These are phyloP conservation scores for Myodes glareolus DNA, from an alignment of 2,113 vertebrate genomes.

Conservation along the genomic window DNA sequence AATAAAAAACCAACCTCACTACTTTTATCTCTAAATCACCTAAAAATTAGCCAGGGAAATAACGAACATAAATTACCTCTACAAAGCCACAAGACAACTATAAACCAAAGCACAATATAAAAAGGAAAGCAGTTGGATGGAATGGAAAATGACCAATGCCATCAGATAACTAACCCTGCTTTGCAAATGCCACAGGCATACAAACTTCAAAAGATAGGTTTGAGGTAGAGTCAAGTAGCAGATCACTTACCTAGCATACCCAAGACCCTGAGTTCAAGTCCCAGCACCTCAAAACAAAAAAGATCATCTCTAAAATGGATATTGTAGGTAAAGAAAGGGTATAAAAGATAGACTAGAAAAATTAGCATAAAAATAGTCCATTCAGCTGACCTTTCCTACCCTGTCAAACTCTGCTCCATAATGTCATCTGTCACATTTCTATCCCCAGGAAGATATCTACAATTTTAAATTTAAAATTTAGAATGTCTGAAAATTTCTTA, in stretches of 20 bases:
- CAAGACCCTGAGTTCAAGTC: not conserved
- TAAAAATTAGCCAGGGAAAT: not conserved
- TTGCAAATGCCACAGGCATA: not conserved
- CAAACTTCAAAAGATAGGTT: not conserved
- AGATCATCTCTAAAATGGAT: not conserved
- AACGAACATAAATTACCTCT: not conserved
- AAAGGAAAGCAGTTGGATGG: not conserved
- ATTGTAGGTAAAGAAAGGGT: not conserved
- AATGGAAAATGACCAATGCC: conserved; percentile 26
- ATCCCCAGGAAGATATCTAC: not conserved
- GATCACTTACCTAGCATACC: not conserved
- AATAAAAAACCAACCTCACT: not conserved
- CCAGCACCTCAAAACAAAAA: not conserved
- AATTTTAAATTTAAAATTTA: not conserved
- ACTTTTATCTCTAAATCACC: conserved; percentile 28
- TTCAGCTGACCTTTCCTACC: not conserved
- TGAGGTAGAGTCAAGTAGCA: not conserved
- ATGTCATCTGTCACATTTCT: conserved; percentile 9
- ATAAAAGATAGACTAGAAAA: not conserved
- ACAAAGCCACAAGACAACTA: not conserved
- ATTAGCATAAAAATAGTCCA: not conserved
- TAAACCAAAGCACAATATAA: not conserved
- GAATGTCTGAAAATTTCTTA: not conserved
- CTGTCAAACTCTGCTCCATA: not conserved
- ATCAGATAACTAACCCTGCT: conserved; percentile 12